Evolutionary conservation across 2,888 invertebrate species (phyloP).

Genomic region (Andrena camellia): DNA sequence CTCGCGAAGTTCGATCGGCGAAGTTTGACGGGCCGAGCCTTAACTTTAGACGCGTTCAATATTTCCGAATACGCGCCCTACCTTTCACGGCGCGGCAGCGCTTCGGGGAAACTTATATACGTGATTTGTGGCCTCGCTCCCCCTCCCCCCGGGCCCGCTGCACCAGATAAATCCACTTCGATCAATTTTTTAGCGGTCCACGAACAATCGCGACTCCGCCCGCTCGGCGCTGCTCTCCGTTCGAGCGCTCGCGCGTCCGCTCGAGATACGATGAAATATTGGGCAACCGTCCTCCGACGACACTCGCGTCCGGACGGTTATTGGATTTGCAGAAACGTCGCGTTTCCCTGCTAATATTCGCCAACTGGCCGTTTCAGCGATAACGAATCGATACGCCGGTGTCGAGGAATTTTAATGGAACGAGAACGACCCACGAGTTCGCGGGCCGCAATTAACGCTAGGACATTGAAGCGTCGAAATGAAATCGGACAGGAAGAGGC

Average conservation of each 20-base stretch:
- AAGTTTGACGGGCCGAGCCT: constrained; percentile 69
- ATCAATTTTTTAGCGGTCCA: constrained; percentile 61
- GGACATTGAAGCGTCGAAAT: constrained; percentile 16
- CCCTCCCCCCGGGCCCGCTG: constrained; percentile 8
- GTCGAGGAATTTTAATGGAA: too few relatives aligned
- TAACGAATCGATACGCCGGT: too few relatives aligned
- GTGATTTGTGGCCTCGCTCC: constrained; percentile 64
- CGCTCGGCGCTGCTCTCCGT: neutral
- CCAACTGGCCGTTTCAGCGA: too few relatives aligned
- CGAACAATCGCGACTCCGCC: constrained; percentile 53
- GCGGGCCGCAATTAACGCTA: constrained; percentile 3
- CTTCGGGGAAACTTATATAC: constrained; percentile 64
- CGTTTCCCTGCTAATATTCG: constrained; percentile 1
- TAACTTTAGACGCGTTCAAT: constrained; percentile 71
- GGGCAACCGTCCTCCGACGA: constrained; percentile 5
- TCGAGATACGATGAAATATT: constrained; percentile 43
- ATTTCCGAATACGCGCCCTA: constrained; percentile 67
- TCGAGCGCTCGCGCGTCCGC: neutral
- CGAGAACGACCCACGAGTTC: too few relatives aligned
- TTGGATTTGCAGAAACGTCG: constrained; percentile 24
- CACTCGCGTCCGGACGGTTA: constrained; percentile 15
- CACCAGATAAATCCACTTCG: constrained; percentile 61
- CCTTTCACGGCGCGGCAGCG: constrained; percentile 27
- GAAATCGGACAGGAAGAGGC: constrained; percentile 34
- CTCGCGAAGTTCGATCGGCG: constrained; percentile 64